Conservation (phyloP, 2,888 invertebrate species). For the Hydroisotoma schaefferi region DNA sequence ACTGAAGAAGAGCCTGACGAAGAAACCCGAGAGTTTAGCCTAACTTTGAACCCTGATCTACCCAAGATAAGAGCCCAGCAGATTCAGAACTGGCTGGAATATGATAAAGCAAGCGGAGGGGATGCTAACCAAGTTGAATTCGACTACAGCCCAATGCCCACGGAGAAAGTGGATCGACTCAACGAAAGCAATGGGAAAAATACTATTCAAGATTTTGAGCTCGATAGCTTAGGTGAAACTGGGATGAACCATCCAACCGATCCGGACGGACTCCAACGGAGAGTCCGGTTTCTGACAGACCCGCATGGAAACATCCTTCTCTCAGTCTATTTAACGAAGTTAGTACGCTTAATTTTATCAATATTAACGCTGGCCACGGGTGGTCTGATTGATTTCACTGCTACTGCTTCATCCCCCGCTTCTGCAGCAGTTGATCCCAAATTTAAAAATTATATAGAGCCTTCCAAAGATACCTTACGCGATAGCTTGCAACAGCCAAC, state of each 20-base stretch:
- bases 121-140: not conserved
- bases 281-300: conserved; percentile 37
- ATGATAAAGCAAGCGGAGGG: conserved; percentile 15
- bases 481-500: too few relatives aligned
- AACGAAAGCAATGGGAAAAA: not conserved
- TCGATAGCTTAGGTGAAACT: conserved; percentile 17
- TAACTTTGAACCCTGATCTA: conserved; percentile 34
- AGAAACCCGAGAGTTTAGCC: conserved; percentile 2
- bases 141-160: not conserved
- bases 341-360: conserved; percentile 30
- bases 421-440: too few relatives aligned
- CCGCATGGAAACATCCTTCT: conserved; percentile 36
- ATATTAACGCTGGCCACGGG: conserved; percentile 12
- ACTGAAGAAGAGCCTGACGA: conserved; percentile 17
- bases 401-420: not conserved
- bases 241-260: not conserved
- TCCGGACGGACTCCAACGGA: conserved; percentile 15
- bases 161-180: not conserved
- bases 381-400: not conserved
- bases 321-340: conserved; percentile 38
- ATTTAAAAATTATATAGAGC: too few relatives aligned
- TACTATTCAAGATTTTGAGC: not conserved
- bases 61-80: conserved; percentile 34
- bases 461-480: too few relatives aligned
- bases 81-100: conserved; percentile 34